Percentiles rank a stretch among this genome's conserved stretches.
Conservation (phyloP, 2,888 invertebrate genomes). For the Drosophila tripunctata region DNA sequence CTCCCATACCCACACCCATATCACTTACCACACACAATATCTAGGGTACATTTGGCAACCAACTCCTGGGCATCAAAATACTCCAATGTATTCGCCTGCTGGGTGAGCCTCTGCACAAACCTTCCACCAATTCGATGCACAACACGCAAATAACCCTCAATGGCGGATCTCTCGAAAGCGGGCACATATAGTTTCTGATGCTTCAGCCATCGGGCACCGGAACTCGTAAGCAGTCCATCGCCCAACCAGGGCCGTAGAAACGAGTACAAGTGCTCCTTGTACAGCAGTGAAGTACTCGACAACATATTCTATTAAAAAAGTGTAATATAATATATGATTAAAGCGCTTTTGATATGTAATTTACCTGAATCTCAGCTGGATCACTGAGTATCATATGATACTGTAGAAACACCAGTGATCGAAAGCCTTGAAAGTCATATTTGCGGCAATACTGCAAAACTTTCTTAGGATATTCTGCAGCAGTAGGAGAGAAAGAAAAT, state of each 20-base stretch:
- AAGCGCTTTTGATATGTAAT: conserved; percentile 11
- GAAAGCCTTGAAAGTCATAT: conserved; percentile 77
- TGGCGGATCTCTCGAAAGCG: conserved; percentile 83
- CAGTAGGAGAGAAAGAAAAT: background rate
- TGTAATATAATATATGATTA: background rate
- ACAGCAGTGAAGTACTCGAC: conserved; percentile 83
- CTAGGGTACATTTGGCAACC: conserved; percentile 85
- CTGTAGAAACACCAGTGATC: conserved; percentile 69
- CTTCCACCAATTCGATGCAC: conserved; percentile 85
- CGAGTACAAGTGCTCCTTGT: conserved; percentile 84
- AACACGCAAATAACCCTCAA: conserved; percentile 79
- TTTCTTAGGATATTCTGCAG: conserved; percentile 78
- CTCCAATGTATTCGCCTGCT: conserved; percentile 32
- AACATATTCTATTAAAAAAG: conserved; percentile 67
- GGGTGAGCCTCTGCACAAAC: conserved; percentile 82
- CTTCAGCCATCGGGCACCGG: conserved; percentile 84
- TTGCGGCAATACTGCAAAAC: conserved; percentile 77
- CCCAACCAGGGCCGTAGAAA: conserved; percentile 85
- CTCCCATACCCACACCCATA: too few relatives aligned
- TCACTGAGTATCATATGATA: conserved; percentile 78
- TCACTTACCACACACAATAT: conserved; percentile 83
- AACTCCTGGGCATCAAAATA: conserved; percentile 85
- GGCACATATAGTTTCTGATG: conserved; percentile 85
- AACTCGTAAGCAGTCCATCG: conserved; percentile 84
- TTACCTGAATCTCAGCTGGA: conserved; percentile 81